phyloP scores from a whole-genome alignment of 2,797 vertebrate genomes.

The Tangara arthus region DNA sequence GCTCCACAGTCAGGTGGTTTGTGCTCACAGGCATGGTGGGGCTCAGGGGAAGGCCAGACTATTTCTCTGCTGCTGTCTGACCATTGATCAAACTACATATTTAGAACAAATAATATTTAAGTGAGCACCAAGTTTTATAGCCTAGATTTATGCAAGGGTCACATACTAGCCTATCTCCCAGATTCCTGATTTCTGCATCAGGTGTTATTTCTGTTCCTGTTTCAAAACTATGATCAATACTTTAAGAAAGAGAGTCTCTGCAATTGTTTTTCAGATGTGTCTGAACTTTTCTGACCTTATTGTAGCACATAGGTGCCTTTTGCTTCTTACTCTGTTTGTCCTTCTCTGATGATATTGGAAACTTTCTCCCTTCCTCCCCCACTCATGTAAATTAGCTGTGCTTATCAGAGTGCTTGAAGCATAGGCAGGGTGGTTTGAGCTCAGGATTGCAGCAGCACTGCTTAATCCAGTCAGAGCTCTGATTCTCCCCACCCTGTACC shows the following conservation, averaged over 20 bases:
- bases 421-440: neutral
- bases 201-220: neutral
- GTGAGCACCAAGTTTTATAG: neutral
- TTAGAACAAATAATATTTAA: neutral
- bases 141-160: neutral
- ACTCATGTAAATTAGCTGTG: neutral
- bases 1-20: neutral
- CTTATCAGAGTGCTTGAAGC: neutral
- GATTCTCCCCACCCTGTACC: neutral
- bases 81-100: neutral
- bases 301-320: accelerated
- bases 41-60: neutral
- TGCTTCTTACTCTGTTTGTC: neutral
- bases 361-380: neutral
- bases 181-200: neutral
- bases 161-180: neutral
- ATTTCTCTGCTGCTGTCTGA: neutral
- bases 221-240: neutral
- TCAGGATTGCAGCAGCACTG: neutral
- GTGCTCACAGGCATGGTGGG: neutral
- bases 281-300: neutral
- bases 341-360: neutral
- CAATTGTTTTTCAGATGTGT: neutral
- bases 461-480: neutral
- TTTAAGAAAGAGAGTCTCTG: neutral